These are phyloP conservation scores for Drosophila paranaensis DNA, from an alignment of 2,888 invertebrate species.

Conservation along the genomic window DNA sequence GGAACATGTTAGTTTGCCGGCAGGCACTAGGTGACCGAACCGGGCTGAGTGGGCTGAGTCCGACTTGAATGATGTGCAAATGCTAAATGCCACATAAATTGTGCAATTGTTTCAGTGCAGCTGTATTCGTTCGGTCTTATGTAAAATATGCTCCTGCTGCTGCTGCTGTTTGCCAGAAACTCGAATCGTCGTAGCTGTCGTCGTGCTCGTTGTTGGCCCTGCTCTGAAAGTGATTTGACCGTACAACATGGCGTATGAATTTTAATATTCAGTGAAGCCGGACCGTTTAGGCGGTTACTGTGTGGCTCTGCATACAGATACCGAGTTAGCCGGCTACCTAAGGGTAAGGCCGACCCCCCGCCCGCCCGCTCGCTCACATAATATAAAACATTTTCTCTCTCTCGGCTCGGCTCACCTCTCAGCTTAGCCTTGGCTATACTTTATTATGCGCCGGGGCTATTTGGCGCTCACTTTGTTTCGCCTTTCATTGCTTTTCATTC, in stretches of 20 bases:
- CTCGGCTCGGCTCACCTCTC: conserved; percentile 8
- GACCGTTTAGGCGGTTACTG: conserved; percentile 51
- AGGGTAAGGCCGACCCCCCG: not conserved
- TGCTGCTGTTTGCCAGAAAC: conserved; percentile 66
- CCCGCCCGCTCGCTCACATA: conserved; percentile 6
- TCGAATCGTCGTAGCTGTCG: conserved; percentile 60
- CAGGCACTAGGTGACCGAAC: conserved; percentile 28
- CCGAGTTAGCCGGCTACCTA: conserved; percentile 2
- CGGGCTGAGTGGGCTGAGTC: conserved; percentile 3
- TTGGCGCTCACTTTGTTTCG: conserved; percentile 65
- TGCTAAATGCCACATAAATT: conserved; percentile 75
- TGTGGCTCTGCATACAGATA: conserved; percentile 18
- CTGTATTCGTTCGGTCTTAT: conserved; percentile 26
- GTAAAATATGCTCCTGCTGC: conserved; percentile 66
- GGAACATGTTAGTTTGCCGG: conserved; percentile 27
- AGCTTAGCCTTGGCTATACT: conserved; percentile 32
- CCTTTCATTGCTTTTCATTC: conserved; percentile 51
- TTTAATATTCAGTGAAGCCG: conserved; percentile 72
- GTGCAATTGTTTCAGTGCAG: conserved; percentile 70
- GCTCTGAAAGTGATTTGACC: conserved; percentile 68
- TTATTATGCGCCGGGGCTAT: conserved; percentile 68
- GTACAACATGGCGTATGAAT: conserved; percentile 79
- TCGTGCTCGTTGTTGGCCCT: conserved; percentile 15
- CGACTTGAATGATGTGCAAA: conserved; percentile 64
- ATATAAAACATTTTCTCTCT: conserved; percentile 44